Conservation (phyloP, 2,888 invertebrate species). For the Xylocampa areola region DNA sequence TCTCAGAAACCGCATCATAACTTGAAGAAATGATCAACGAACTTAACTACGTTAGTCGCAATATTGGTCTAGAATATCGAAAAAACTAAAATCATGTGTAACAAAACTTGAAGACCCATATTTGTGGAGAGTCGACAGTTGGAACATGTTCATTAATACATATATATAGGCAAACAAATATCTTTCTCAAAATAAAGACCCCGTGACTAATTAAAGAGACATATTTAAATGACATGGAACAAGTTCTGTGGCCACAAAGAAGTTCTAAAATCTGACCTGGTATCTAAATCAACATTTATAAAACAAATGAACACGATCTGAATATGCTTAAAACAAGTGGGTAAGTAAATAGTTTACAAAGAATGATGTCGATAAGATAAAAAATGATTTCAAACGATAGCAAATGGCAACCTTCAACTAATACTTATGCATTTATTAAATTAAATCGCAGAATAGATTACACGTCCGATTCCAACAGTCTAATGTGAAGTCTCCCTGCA, state of each 20-base stretch:
- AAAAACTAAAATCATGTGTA: too few species aligned
- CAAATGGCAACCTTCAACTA: constrained; percentile 8
- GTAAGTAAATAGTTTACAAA: constrained; percentile 27
- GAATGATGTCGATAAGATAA: constrained; percentile 49
- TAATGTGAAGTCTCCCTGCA: neutral
- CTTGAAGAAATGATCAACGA: too few species aligned
- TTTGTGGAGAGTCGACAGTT: too few species aligned
- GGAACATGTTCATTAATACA: too few species aligned
- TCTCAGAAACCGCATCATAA: too few species aligned
- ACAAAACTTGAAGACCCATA: too few species aligned
- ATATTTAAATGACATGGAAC: too few species aligned
- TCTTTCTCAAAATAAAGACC: too few species aligned
- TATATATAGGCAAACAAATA: too few species aligned
- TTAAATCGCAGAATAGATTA: neutral
- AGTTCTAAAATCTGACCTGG: constrained; percentile 34
- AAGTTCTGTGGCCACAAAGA: neutral
- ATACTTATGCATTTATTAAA: constrained; percentile 4
- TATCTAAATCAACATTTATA: constrained; percentile 39
- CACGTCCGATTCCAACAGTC: neutral
- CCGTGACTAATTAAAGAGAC: too few species aligned
- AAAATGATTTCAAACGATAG: constrained; percentile 29
- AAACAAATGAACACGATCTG: constrained; percentile 33
- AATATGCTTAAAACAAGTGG: constrained; percentile 14
- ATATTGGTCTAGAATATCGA: too few species aligned
- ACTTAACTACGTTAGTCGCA: too few species aligned